These are phyloP conservation scores for Oncorhynchus keta DNA, from an alignment of 2,113 vertebrate species.

Conservation along the genomic window DNA sequence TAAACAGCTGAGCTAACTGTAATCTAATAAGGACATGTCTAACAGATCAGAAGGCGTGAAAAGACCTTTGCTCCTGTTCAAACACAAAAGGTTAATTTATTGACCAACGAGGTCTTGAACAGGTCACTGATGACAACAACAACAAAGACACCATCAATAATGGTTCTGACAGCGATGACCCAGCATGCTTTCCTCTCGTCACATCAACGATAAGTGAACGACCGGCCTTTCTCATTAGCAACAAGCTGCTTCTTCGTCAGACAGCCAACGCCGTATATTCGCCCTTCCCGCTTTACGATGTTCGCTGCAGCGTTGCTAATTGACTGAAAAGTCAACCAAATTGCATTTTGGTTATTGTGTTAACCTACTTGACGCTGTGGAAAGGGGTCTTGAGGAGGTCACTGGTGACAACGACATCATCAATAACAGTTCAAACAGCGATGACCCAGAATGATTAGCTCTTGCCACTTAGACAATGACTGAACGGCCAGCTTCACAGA, in stretches of 20 bases:
- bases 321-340: slow-evolving; percentile 69
- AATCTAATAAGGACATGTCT: neutral
- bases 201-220: neutral
- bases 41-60: neutral
- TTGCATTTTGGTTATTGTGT: slow-evolving; percentile 67
- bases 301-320: slow-evolving; percentile 48
- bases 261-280: neutral
- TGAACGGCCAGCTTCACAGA: neutral
- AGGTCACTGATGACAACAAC: neutral
- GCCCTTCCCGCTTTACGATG: slow-evolving; percentile 2
- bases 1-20: neutral
- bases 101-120: neutral
- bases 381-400: slow-evolving; percentile 42
- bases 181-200: neutral
- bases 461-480: neutral
- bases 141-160: neutral
- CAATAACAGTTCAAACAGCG: neutral
- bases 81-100: neutral
- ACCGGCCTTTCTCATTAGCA: neutral
- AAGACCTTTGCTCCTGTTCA: neutral
- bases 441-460: neutral
- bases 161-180: neutral
- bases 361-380: slow-evolving; percentile 56
- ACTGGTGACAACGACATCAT: too few relatives aligned
- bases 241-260: neutral